Conservation (phyloP, 2,797 vertebrate species). For the Lepilemur septentrionalis region DNA sequence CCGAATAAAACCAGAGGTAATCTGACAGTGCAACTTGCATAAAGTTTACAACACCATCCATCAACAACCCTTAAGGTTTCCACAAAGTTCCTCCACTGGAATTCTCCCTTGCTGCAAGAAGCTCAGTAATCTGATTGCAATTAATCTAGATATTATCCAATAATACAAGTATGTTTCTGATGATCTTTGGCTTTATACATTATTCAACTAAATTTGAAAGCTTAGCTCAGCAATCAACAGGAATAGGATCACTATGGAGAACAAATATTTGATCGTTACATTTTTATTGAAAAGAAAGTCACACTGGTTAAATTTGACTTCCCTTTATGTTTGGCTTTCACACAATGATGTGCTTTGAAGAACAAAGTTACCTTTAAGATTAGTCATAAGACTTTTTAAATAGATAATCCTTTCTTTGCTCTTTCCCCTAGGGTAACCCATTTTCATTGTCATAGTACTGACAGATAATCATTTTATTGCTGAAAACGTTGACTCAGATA, state of each 20-base stretch:
- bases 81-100: background rate
- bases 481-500: constrained; percentile 17
- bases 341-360: background rate
- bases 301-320: background rate
- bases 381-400: background rate
- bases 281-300: background rate
- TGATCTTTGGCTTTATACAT: background rate
- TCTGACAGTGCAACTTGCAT: background rate
- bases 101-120: background rate
- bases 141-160: background rate
- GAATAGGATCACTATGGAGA: background rate
- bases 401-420: background rate
- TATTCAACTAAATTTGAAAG: background rate
- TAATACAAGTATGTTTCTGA: background rate
- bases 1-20: background rate
- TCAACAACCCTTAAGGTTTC: background rate
- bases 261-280: background rate
- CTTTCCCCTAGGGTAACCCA: constrained; percentile 1
- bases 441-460: background rate
- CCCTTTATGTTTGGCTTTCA: background rate
- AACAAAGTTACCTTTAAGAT: background rate
- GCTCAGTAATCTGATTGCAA: background rate
- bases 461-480: constrained; percentile 30
- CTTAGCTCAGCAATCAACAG: background rate
- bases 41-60: background rate